Base-by-base conservation (phyloP, 2,797 vertebrate genomes). In the Gymnocypris eckloni region DNA sequence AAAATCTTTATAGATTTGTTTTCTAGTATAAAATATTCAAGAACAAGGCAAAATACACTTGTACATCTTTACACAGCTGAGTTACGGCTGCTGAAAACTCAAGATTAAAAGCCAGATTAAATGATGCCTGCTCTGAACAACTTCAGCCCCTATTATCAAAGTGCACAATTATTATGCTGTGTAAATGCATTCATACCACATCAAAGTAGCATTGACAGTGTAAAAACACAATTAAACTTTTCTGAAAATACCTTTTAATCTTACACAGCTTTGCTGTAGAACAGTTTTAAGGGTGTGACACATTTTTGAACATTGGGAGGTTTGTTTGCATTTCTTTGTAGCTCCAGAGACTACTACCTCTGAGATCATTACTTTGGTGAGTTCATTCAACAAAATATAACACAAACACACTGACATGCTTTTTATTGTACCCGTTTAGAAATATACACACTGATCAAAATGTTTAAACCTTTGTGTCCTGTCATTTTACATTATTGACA, bases 381-480 rank as follows among this genome's bases (percentile, higher is more conserved):
- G 69, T 64, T 59, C 20, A 48, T 15, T 64, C 39, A 71, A 41
- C 52, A 25, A 48, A 25, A 39, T 52, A 76, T 39, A 18, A 75
- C 22, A 76, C 39, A 72, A 79, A 82, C 43, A 82, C 56, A 81
- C 61, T 41, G 25, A 8, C 45, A 45, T 28, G 22, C 22, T 45
- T 10, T 52, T 59, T 43, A 33, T 43, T 52, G 6, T 6, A 71
- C 16, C 4, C n/a, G 5, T 64, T 64, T 64, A 59, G 22, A 77
- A 54, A 18, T 39, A 85, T 39, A 71, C 25, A 43, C 81, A 67
- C 54, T 66, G 43, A 43, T 43, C 33, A 25, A 64, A 61, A 9
- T 94, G 76, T 6, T 16, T 45, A 45, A 59, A 28, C n/a, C 15
- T n/a, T 25, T 28, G 20, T 50, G n/a, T n/a, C n/a, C n/a, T n/a